Evolutionary conservation across 2,888 invertebrate genomes (phyloP), one percentile per base, ranked within the genome.

Genomic region (Belgica antarctica): DNA sequence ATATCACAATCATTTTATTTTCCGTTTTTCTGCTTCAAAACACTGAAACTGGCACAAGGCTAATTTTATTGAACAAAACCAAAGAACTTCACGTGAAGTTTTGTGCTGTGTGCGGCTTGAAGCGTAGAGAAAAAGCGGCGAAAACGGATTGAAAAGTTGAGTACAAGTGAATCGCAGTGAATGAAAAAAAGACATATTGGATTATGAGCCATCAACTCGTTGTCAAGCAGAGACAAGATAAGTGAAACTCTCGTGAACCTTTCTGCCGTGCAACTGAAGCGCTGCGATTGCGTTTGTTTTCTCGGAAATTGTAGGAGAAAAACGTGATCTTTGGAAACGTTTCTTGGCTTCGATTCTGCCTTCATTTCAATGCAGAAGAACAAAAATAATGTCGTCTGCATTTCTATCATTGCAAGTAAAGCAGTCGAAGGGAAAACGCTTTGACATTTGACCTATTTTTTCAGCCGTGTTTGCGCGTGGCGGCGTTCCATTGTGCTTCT

Each of bases 21-120:
- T 59, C n/a, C 19, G 19, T 59, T 59, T 59, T 59, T 25, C 15
- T 17, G 24, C 8, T 61, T 2, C 15, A 27, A n/a, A 5, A 34
- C 25, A 27, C 8, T 28, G n/a, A 62, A 62, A 17, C 31, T 62
- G 31, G 62, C 7, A 31, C 62, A 62, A 62, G 62, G 62, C 62
- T 62, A 62, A 62, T 62, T 62, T 62, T 62, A 62, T 62, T 31
- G 31, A 62, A 28, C n/a, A n/a, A 59, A 62, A 62, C 28, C n/a
- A 61, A 61, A 61, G 4, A 61, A 61, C 52, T 52, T 19, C 41
- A 41, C 15, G 22, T 52, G 4, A 15, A 22, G 12, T 4, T 52
- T n/a, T n/a, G n/a, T n/a, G n/a, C n/a, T n/a, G n/a, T n/a, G n/a
- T n/a, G n/a, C n/a, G n/a, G n/a, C n/a, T n/a, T n/a, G n/a, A n/a